phyloP scores from a whole-genome alignment of 2,888 invertebrate genomes.

The Penaeus monodon region DNA sequence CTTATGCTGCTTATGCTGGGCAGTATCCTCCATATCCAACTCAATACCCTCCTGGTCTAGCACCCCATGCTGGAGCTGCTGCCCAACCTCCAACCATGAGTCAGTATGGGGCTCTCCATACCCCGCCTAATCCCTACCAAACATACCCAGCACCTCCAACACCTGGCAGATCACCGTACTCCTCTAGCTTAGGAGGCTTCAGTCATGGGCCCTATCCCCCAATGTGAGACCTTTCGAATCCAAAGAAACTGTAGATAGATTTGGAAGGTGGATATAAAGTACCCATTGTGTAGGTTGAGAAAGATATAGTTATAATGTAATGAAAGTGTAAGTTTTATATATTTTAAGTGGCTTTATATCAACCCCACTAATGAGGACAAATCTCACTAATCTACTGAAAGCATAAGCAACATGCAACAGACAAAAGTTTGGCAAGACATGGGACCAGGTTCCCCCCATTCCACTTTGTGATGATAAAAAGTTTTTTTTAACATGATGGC shows the following conservation, averaged over 20 bases:
- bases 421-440: neutral
- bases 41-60: constrained; percentile 44
- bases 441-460: constrained; percentile 46
- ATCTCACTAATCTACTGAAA: neutral
- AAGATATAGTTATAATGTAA: constrained; percentile 28
- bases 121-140: constrained; percentile 56
- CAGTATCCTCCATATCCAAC: constrained; percentile 48
- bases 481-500: neutral
- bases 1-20: constrained; percentile 38
- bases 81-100: constrained; percentile 53
- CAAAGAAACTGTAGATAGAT: constrained; percentile 13
- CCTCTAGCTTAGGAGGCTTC: constrained; percentile 54
- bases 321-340: constrained; percentile 37
- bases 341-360: constrained; percentile 44
- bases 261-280: neutral
- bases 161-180: constrained; percentile 51
- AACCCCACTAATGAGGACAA: constrained; percentile 20
- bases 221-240: constrained; percentile 26
- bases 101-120: constrained; percentile 57
- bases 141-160: constrained; percentile 53
- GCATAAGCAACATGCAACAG: too few species aligned
- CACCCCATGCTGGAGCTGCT: constrained; percentile 40
- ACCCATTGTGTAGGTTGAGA: constrained; percentile 28
- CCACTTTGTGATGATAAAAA: constrained; percentile 34
- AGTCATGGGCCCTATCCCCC: constrained; percentile 46